Conservation (phyloP, 2,113 vertebrate species). For the Synodontis membranacea region DNA sequence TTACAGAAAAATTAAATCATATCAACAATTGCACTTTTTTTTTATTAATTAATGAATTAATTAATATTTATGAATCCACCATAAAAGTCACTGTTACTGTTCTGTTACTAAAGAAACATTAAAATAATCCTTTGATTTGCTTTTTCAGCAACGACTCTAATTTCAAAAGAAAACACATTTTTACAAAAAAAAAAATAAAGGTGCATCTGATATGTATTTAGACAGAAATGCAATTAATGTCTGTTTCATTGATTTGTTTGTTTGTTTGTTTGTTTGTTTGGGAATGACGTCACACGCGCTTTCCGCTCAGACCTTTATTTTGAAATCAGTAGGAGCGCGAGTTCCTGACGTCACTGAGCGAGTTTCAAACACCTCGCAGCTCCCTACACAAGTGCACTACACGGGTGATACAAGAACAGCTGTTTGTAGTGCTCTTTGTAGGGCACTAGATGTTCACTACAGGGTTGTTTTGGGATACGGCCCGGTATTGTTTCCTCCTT, state of each 20-base stretch:
- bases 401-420: no score
- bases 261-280: neutral
- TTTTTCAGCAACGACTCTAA: neutral
- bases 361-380: neutral
- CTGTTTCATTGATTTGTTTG: neutral
- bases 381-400: neutral
- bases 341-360: neutral
- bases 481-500: neutral
- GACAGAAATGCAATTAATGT: no score
- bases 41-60: no score
- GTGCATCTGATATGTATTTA: neutral
- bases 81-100: neutral
- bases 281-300: no score
- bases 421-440: neutral
- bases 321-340: neutral
- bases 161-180: neutral
- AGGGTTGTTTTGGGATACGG: neutral
- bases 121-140: neutral
- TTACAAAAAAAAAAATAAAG: neutral
- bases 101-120: neutral
- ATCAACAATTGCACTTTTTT: no score
- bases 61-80: no score
- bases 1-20: no score
- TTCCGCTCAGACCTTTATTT: constrained; percentile 28
- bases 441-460: neutral